Base-by-base conservation (phyloP, 1,140 invertebrate genomes). In the Oncopeltus fasciatus region DNA sequence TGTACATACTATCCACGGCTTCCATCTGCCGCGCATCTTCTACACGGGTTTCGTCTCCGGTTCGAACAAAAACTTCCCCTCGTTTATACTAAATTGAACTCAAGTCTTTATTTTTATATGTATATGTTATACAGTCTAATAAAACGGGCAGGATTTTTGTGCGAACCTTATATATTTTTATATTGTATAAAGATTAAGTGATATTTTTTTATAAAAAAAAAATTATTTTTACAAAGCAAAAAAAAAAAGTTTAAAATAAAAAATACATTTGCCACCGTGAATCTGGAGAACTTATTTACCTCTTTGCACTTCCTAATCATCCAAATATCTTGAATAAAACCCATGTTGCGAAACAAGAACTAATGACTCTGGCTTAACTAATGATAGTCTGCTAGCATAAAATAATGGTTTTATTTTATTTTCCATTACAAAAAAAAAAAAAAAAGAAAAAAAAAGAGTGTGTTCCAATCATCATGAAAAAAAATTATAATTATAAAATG, bases 261-360 rank as follows among this genome's bases (percentile, higher is more conserved):
- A 60, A 49, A 51, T 60, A 60, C 59, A 60, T 60, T 60, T 60
- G 59, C 59, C 59, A 60, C 59, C 59, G 59, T 47, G 46, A 60
- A 60, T 53, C 14, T 47, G 18, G 3, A 5, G 5, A 16, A 38
- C 16, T 38, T 38, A 38, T 16, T 38, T 38, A 38, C 5, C 33
- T 38, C 5, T 38, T 5, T 16, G 5, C 33, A 38, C 33, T 38
- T 38, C 33, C 5, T 9, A 5, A 9, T 38, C 5, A 5, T 9
- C 33, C 33, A 38, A 38, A 38, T 5, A 38, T 16, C 33, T 38
- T 16, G 5, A 5, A 38, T 38, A 9, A 38, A 38, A 38, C 33
- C 5, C 5, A 38, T 38, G 5, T 9, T 38, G 5, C 33, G 5
- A 38, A 38, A 16, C 5, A 38, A 38, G 33, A 16, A 38, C 16